These are phyloP conservation scores for Sminthurinus aureus DNA, from an alignment of 2,888 invertebrate genomes.

Conservation along the genomic window DNA sequence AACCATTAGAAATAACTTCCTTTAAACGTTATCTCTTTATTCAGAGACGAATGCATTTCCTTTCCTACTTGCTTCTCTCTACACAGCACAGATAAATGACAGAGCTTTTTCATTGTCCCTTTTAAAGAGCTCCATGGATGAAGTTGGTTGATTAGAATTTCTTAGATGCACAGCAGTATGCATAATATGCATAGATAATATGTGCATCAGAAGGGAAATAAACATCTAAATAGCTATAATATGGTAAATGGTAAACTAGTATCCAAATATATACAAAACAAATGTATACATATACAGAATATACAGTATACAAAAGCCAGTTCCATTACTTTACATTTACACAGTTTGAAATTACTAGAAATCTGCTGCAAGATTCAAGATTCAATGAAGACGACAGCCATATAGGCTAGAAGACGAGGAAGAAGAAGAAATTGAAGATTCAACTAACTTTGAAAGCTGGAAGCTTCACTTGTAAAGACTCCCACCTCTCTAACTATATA, in stretches of 20 bases:
- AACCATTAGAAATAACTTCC: background rate
- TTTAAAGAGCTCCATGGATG: constrained; percentile 24
- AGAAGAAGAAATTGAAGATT: background rate
- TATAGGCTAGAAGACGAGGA: background rate
- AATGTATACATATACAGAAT: background rate
- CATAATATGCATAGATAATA: background rate
- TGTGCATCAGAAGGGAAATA: no score
- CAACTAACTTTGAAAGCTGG: background rate
- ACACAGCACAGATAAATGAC: constrained; percentile 6
- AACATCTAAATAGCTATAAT: no score
- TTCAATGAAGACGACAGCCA: constrained; percentile 2
- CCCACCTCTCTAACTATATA: background rate
- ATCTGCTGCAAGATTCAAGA: constrained; percentile 6
- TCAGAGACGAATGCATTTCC: constrained; percentile 34
- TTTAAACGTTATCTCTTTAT: constrained; percentile 14
- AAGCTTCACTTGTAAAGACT: constrained; percentile 3
- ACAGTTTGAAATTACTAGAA: constrained; percentile 4
- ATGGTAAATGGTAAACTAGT: background rate
- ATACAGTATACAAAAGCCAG: background rate
- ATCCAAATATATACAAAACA: background rate
- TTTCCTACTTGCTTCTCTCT: constrained; percentile 6
- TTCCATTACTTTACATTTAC: constrained; percentile 11
- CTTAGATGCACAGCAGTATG: background rate
- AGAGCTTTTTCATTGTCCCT: constrained; percentile 16
- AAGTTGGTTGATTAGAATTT: constrained; percentile 28